Conservation (phyloP, 35 echinoderm and acorn worm genomes). For the Acanthaster planci region DNA sequence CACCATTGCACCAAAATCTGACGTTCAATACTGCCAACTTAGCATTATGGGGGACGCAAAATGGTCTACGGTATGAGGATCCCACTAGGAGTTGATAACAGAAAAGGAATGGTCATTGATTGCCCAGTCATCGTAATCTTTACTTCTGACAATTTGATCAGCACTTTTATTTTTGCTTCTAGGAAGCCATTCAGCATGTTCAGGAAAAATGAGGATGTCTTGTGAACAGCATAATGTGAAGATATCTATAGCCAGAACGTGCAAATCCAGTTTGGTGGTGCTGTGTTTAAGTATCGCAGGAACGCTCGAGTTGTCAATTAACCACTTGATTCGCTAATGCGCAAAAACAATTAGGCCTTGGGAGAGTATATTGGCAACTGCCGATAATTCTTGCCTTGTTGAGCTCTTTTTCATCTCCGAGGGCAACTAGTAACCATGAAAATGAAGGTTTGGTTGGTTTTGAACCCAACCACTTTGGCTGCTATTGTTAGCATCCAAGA, state of each 20-base stretch:
- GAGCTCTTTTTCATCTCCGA: conserved; percentile 24
- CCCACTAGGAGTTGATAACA: conserved; percentile 36
- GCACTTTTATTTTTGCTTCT: conserved; percentile 41
- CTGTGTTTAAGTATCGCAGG: conserved; percentile 28
- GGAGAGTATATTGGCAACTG: conserved; percentile 25
- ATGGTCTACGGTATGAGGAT: conserved; percentile 39
- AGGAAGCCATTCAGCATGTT: conserved; percentile 42
- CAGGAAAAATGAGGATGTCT: conserved; percentile 25
- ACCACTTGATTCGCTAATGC: conserved; percentile 37
- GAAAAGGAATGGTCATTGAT: conserved; percentile 35
- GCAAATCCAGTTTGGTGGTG: conserved; percentile 34
- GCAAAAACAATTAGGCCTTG: background rate
- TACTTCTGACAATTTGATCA: conserved; percentile 37
- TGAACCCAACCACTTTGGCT: conserved; percentile 29
- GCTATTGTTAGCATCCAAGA: conserved; percentile 40
- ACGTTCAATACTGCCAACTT: conserved; percentile 32
- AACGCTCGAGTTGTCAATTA: conserved; percentile 39
- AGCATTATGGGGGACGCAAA: conserved; percentile 42
- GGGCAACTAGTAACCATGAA: conserved; percentile 16
- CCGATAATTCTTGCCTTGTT: conserved; percentile 23
- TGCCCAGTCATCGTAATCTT: conserved; percentile 51
- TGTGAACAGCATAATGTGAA: conserved; percentile 23
- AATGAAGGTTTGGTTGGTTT: background rate
- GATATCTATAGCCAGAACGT: conserved; percentile 21
- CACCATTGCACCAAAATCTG: conserved; percentile 47